Conservation (phyloP, 2,888 invertebrate genomes). For the Phragmatobia fuliginosa region DNA sequence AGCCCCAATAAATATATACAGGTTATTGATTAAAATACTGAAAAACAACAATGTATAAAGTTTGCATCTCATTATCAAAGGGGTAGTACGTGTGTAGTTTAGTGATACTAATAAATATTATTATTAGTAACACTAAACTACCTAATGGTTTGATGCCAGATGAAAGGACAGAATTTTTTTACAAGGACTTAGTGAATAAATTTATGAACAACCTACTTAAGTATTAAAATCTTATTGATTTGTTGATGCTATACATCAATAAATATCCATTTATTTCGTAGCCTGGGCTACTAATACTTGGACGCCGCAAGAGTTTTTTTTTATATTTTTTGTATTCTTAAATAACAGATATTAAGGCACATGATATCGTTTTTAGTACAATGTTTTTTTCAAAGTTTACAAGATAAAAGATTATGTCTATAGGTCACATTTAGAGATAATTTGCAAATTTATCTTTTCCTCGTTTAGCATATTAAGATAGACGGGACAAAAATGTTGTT, state of each 20-base stretch:
- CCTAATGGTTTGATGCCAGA: too few species aligned
- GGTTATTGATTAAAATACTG: not conserved
- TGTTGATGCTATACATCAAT: not conserved
- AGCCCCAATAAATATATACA: not conserved
- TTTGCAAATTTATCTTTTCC: not conserved
- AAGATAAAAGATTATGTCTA: slow-evolving; percentile 49
- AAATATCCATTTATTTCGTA: not conserved
- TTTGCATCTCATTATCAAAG: too few species aligned
- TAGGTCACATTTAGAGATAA: slow-evolving; percentile 53
- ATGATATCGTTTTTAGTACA: slow-evolving; percentile 38
- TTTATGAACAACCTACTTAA: too few species aligned
- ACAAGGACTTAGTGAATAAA: too few species aligned
- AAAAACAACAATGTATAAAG: too few species aligned
- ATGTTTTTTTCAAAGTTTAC: slow-evolving; percentile 25
- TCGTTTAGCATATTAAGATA: not conserved
- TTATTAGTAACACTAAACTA: too few species aligned
- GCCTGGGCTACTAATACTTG: too few species aligned
- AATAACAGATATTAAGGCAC: not conserved
- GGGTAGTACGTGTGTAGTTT: too few species aligned
- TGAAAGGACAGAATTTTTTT: too few species aligned
- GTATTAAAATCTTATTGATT: not conserved
- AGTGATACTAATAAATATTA: too few species aligned
- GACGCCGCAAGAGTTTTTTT: not conserved
- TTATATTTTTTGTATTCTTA: not conserved
- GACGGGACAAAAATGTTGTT: not conserved